Base-by-base conservation (phyloP, 2,888 invertebrate genomes). In the Melangyna quadrimaculata region DNA sequence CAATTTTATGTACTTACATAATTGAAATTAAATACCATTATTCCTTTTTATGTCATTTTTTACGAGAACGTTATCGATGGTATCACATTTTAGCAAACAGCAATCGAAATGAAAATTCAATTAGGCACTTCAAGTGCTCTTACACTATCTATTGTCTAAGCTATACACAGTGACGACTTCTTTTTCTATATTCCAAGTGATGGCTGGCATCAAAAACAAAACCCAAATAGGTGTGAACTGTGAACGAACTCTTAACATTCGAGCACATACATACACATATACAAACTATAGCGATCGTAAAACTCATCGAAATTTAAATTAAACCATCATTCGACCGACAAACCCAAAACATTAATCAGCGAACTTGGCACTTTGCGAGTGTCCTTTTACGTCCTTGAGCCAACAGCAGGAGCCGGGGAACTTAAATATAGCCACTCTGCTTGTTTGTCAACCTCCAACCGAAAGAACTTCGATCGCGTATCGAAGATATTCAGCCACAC, bases 251-350 rank as follows among this genome's bases (percentile, higher is more conserved):
- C 22, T 17, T 24, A 65, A 19, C 17, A 27, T 65, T 45, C 9
- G 29, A 29, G 32, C 6, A 45, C 17, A 10, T 1, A 10, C 4
- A 3, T 17, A 27, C 27, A 27, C 3, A 27, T 27, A 27, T 6
- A 22, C 24, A 48, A 51, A 48, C n/a, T 51, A n/a, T n/a, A 67
- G 14, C 32, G 43, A 67, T 82, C 67, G 69, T 82, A 65, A 67
- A 78, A 78, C 59, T 53, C 43, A 55, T 45, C 79, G 48, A 70
- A 70, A 79, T 79, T 63, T 55, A 74, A 70, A 79, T 83, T 74
- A 70, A 79, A 65, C 61, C 73, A 70, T 79, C 61, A 74, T 83
- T 61, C 63, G 19, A 40, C 61, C 61, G 57, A 65, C 65, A 45
- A n/a, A 67, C 32, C 55, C 55, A 43, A 63, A 48, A 70, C 69